Evolutionary conservation across 2,888 invertebrate genomes (phyloP).

Genomic region (Amiota minor): DNA sequence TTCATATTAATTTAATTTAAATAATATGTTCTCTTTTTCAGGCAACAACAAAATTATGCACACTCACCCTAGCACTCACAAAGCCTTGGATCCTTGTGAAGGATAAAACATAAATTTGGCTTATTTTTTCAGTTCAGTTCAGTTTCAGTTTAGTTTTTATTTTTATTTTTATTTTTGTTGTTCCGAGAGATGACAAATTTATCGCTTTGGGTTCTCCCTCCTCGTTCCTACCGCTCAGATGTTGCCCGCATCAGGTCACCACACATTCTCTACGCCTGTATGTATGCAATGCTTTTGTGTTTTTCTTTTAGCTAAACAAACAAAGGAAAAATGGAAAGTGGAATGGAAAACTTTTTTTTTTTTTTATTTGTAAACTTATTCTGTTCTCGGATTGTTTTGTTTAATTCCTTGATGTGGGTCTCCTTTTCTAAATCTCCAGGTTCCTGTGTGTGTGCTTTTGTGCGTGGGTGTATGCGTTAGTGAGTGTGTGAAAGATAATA

Average conservation of each 20-base stretch:
- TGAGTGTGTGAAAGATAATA: not conserved
- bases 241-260: constrained; percentile 1
- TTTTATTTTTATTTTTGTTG: too few relatives aligned
- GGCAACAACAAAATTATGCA: not conserved
- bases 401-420: not conserved
- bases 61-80: not conserved
- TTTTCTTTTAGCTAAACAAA: constrained; percentile 26
- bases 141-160: too few relatives aligned
- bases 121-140: constrained; percentile 52
- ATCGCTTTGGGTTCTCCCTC: constrained; percentile 47
- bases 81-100: not conserved
- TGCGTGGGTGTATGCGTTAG: constrained; percentile 21
- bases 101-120: constrained; percentile 62
- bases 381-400: too few relatives aligned
- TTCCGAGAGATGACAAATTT: constrained; percentile 58
- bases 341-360: not conserved
- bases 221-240: constrained; percentile 3
- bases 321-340: constrained; percentile 13
- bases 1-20: not conserved
- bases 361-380: constrained; percentile 34
- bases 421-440: constrained; percentile 25
- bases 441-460: constrained; percentile 23
- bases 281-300: not conserved
- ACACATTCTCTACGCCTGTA: not conserved
- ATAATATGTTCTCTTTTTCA: not conserved